Evolutionary conservation across 2,113 vertebrate genomes (phyloP).

Genomic region (Montifringilla adamsi): DNA sequence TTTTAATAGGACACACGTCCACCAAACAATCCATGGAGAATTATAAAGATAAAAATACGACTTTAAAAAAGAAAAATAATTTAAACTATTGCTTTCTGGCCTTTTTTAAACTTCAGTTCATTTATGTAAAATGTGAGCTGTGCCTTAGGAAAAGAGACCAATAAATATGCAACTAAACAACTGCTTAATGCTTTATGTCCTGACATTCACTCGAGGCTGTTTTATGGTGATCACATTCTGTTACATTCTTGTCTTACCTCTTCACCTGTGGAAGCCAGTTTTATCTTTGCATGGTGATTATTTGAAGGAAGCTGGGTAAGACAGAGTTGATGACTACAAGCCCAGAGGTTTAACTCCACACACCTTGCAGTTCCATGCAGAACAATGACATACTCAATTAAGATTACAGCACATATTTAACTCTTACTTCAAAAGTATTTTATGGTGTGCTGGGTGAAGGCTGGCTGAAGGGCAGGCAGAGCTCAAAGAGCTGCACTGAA

Average conservation of each 20-base stretch:
- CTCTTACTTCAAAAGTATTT: background rate
- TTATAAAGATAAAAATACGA: background rate
- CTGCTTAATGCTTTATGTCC: background rate
- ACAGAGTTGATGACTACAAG: background rate
- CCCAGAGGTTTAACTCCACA: background rate
- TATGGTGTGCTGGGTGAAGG: rapidly evolving
- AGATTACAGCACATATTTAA: background rate
- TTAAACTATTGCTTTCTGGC: background rate
- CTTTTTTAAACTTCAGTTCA: background rate
- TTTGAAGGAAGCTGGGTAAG: background rate
- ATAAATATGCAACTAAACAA: background rate
- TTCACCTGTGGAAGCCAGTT: background rate
- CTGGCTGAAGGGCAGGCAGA: background rate
- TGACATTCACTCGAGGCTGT: background rate
- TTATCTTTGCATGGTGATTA: background rate
- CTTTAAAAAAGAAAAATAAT: background rate
- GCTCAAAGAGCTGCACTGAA: background rate
- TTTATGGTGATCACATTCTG: background rate
- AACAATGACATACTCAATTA: background rate
- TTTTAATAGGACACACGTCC: background rate
- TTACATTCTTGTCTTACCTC: background rate
- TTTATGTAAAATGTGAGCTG: background rate
- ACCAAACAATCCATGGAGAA: background rate
- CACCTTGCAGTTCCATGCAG: background rate
- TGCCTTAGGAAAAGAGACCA: background rate